Conservation (phyloP, 2,888 invertebrate species). For the Apeira syringaria region DNA sequence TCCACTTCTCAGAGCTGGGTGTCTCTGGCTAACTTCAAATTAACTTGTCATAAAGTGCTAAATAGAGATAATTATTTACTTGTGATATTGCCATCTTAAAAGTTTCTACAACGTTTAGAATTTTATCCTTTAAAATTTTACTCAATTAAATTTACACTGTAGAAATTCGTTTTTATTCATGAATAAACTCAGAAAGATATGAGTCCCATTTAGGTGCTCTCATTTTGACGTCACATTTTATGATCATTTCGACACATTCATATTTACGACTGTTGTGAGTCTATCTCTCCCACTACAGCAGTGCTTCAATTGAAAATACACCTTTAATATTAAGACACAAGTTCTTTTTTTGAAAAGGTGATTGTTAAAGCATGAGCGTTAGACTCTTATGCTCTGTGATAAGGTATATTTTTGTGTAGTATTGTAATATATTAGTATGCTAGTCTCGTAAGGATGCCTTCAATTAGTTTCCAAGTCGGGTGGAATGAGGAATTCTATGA, state of each 20-base stretch:
- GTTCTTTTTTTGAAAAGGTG: not conserved
- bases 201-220: conserved; percentile 18
- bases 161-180: too few species aligned
- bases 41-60: too few species aligned
- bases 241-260: conserved; percentile 31
- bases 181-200: conserved; percentile 24
- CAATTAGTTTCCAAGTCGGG: conserved; percentile 25
- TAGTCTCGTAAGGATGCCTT: conserved; percentile 17
- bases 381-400: conserved; percentile 4
- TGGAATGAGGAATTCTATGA: conserved; percentile 20
- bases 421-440: conserved; percentile 24
- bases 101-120: too few species aligned
- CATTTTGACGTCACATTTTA: conserved; percentile 27
- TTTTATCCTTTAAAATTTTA: too few species aligned
- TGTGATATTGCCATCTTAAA: too few species aligned
- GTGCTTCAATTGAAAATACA: conserved; percentile 2
- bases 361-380: not conserved
- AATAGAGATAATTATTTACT: too few species aligned
- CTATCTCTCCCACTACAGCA: conserved; percentile 16
- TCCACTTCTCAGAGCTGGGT: too few species aligned
- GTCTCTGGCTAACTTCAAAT: too few species aligned
- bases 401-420: conserved; percentile 18
- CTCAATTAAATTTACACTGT: not conserved
- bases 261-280: conserved; percentile 26
- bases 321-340: not conserved